Percentiles rank a stretch among this genome's conserved stretches.
These are phyloP conservation scores for Addax nasomaculatus DNA, from an alignment of 2,113 vertebrate species.

Conservation along the genomic window DNA sequence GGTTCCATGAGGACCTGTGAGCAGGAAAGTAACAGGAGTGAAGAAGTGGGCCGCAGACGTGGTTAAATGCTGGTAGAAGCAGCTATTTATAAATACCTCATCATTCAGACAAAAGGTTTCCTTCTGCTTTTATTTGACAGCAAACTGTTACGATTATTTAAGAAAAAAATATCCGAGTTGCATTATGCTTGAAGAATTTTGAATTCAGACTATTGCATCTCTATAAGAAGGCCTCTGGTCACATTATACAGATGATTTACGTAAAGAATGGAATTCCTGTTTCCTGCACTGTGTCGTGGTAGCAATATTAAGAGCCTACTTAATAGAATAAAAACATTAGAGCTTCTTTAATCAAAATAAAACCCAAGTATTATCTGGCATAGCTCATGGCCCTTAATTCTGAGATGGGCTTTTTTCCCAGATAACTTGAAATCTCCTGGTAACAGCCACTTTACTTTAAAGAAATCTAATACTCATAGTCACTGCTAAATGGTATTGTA, in stretches of 20 bases:
- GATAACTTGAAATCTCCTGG: constrained; percentile 9
- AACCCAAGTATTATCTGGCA: not conserved
- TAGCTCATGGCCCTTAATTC: not conserved
- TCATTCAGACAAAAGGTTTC: not conserved
- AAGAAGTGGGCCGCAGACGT: not conserved
- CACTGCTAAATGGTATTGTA: constrained; percentile 20
- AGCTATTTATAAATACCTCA: not conserved
- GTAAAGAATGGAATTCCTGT: not conserved
- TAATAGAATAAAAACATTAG: not conserved
- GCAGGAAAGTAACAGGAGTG: not conserved
- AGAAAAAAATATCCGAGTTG: no score
- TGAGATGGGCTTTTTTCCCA: not conserved
- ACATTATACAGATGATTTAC: not conserved
- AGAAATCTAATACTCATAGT: not conserved
- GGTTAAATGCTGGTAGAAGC: not conserved
- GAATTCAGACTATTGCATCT: not conserved
- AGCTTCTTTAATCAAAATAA: constrained; percentile 6
- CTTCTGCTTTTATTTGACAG: not conserved
- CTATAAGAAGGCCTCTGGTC: not conserved
- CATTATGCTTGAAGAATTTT: not conserved
- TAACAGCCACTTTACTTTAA: not conserved
- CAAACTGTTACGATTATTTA: not conserved
- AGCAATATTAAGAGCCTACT: not conserved
- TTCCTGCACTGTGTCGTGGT: not conserved
- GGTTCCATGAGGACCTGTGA: not conserved